Evolutionary conservation across 2,888 invertebrate species (phyloP), one percentile per base, ranked within the genome.

Genomic region (Liodrosophila aerea): DNA sequence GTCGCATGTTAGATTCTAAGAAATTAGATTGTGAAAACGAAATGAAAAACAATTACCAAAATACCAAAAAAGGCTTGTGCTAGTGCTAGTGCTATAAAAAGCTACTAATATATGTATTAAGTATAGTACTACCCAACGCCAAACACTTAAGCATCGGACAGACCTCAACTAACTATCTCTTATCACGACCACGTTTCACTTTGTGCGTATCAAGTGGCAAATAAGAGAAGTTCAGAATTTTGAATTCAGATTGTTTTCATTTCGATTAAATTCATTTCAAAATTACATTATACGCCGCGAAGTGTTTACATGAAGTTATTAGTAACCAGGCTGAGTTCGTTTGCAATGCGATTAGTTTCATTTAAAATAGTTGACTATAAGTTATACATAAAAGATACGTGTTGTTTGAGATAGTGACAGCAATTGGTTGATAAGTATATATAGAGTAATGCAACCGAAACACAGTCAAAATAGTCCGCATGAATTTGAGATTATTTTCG

Each of bases 261-360:
- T n/a, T n/a, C n/a, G n/a, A n/a, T 53, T 59, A 51, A 72, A 57
- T 70, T 61, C 43, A 64, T 40, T 40, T 31, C 7, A 34, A 40
- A 3, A 47, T 33, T 44, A 7, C 49, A 37, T 59, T 53, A 39
- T 51, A 52, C 9, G 36, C 40, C 67, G 44, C 54, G 40, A 56
- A 64, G 46, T 39, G 66, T 77, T 88, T 84, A 90, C 88, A 90
- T 90, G 82, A 90, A 90, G 86, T 89, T 89, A 81, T 89, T 89
- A 67, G 89, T 89, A 76, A 89, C 88, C 77, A 88, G 84, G 76
- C 87, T 88, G 56, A 89, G 86, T 73, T 90, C 87, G 58, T 87
- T 86, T 68, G 89, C 87, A 66, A 89, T 87, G 77, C 87, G 89
- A 86, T 89, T 88, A 73, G 88, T 87, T 86, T 89, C 89, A 67